Conservation (phyloP, 2,113 vertebrate genomes). For the Ctenodactylus gundi region DNA sequence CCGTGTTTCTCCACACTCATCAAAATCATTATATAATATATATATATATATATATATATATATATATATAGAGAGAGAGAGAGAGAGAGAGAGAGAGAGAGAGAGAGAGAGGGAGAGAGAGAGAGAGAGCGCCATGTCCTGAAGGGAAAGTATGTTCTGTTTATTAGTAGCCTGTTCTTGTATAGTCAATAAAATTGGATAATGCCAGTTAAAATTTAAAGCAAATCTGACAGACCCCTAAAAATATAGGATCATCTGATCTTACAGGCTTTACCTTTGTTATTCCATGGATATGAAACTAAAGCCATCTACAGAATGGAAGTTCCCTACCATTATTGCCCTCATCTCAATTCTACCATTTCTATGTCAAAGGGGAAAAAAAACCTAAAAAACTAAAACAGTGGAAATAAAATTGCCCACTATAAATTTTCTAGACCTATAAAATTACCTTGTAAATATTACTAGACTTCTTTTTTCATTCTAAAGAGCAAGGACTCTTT, state of each 20-base stretch:
- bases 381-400: neutral
- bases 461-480: neutral
- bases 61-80: too few species aligned
- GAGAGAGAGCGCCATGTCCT: neutral
- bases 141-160: neutral
- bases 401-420: neutral
- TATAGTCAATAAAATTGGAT: neutral
- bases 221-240: neutral
- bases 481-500: neutral
- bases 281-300: neutral
- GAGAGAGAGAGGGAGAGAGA: neutral
- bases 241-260: neutral
- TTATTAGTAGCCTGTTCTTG: neutral
- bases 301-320: neutral
- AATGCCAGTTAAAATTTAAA: constrained; percentile 26
- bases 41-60: too few species aligned
- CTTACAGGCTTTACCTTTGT: neutral
- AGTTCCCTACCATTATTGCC: neutral
- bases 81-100: too few species aligned
- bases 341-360: neutral
- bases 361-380: neutral
- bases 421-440: neutral
- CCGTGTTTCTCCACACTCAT: neutral
- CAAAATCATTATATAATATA: too few species aligned
- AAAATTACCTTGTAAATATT: neutral